A percentile compares a stretch with the other conserved stretches of the same genome.
phyloP scores from a whole-genome alignment of 2,113 vertebrate genomes.

The Neodon shergylaensis region DNA sequence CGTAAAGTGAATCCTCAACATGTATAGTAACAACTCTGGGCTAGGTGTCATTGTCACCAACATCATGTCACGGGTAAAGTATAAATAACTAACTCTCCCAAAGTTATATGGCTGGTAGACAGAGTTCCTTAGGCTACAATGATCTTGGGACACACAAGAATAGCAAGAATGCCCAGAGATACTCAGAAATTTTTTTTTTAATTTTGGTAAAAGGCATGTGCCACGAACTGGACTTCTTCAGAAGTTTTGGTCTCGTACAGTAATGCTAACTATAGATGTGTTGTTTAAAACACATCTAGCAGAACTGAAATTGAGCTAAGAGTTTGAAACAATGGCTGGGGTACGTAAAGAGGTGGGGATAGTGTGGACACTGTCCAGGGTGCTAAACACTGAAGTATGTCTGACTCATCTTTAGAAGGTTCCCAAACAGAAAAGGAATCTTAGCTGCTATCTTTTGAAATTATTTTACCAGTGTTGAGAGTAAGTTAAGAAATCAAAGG shows the following conservation, averaged over 20 bases:
- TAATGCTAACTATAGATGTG: neutral
- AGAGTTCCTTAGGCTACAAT: neutral
- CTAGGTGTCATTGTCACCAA: neutral
- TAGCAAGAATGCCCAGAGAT: neutral
- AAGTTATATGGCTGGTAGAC: neutral
- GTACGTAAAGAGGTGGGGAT: neutral
- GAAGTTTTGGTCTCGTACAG: neutral
- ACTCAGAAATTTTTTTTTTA: neutral
- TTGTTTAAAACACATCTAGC: neutral
- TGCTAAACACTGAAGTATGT: neutral
- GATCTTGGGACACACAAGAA: neutral
- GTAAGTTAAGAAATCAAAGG: neutral
- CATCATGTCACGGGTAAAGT: neutral
- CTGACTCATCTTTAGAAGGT: neutral
- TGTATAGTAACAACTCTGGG: neutral
- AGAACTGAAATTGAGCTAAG: neutral
- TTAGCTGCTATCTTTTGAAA: neutral
- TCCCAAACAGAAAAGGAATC: conserved; percentile 2
- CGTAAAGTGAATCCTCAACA: neutral
- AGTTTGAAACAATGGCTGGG: neutral
- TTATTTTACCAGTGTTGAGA: neutral
- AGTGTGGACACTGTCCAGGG: neutral
- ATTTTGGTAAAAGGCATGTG: neutral
- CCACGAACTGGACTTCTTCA: neutral
- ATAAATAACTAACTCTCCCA: neutral